phyloP scores from a whole-genome alignment of 2,113 vertebrate species.

The Burhinus oedicnemus region DNA sequence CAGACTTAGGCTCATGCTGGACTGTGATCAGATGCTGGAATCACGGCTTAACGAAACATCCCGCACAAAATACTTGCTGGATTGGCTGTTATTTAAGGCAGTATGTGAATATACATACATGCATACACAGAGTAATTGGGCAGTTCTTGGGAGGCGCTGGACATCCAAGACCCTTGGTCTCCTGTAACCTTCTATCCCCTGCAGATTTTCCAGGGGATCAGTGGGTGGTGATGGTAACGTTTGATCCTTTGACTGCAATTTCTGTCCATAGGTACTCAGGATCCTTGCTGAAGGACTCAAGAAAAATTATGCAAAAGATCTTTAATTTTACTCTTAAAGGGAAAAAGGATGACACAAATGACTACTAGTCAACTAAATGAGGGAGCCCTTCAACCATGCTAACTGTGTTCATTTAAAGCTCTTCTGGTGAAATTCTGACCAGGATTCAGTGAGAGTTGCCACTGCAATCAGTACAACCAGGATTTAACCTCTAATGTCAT shows the following conservation, averaged over 20 bases:
- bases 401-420: neutral
- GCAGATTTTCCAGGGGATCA: neutral
- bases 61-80: neutral
- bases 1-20: neutral
- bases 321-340: neutral
- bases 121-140: neutral
- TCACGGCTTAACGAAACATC: neutral
- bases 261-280: neutral
- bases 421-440: neutral
- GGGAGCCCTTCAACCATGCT: neutral
- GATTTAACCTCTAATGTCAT: neutral
- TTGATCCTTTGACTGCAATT: neutral
- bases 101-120: neutral
- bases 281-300: neutral
- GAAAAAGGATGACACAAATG: neutral
- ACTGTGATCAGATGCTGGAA: neutral
- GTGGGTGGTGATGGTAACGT: neutral
- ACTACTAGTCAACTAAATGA: neutral
- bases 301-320: neutral
- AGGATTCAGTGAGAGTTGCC: neutral
- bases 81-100: neutral
- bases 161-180: neutral
- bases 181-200: neutral
- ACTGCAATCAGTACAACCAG: neutral
- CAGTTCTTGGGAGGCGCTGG: neutral